Conservation (phyloP, 1,140 invertebrate species). For the Sycophaga agraensis region DNA sequence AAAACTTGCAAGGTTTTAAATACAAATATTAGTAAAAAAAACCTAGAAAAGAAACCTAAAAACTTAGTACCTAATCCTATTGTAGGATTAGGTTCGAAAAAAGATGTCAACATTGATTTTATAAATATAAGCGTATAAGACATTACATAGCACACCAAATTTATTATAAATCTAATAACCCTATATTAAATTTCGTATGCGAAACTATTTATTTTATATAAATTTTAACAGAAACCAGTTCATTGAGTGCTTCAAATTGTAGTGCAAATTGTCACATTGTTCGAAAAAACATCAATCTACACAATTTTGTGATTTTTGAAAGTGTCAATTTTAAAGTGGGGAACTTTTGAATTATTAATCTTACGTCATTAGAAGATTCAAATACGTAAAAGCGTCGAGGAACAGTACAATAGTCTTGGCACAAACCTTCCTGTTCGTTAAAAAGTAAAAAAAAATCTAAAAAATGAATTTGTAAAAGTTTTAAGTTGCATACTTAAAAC, state of each 20-base stretch:
- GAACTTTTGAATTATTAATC: constrained; percentile 30
- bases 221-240: constrained; percentile 1
- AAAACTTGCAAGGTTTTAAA: too few relatives aligned
- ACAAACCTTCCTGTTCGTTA: constrained; percentile 50
- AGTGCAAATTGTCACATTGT: constrained; percentile 21
- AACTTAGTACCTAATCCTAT: too few relatives aligned
- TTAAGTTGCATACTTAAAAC: neutral
- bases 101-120: too few relatives aligned
- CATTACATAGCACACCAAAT: constrained; percentile 13
- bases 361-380: constrained; percentile 52
- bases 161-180: neutral
- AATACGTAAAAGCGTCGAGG: constrained; percentile 56
- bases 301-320: constrained; percentile 7
- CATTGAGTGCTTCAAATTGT: constrained; percentile 2
- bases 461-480: constrained; percentile 19
- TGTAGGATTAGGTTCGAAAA: too few relatives aligned
- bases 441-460: constrained; percentile 36
- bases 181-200: neutral
- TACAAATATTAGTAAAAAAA: too few relatives aligned
- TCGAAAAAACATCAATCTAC: constrained; percentile 11
- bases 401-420: constrained; percentile 50
- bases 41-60: too few relatives aligned
- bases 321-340: constrained; percentile 8
- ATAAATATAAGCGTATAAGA: constrained; percentile 1
- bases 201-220: neutral